Conservation (phyloP, 2,888 invertebrate species). For the Steinernema carpocapsae region DNA sequence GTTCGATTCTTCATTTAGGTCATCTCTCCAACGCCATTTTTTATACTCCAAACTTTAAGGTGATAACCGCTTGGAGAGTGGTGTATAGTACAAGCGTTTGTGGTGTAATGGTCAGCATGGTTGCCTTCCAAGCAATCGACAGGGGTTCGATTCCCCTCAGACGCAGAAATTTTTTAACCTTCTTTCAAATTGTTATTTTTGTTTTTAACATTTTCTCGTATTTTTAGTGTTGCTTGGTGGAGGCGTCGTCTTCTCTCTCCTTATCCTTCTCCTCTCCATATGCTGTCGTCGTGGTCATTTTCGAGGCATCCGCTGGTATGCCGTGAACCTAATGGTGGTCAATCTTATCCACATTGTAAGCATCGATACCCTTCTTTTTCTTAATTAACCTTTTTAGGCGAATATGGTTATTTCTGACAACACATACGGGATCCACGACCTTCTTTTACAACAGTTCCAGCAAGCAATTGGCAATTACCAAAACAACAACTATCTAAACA, state of each 20-base stretch:
- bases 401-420: slow-evolving; percentile 12
- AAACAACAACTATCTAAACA: neutral
- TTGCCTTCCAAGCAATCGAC: too few species aligned
- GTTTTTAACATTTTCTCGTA: neutral
- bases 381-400: neutral
- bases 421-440: neutral
- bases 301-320: slow-evolving; percentile 16
- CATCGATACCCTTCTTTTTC: neutral
- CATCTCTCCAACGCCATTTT: too few species aligned
- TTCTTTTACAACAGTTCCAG: neutral
- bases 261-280: slow-evolving; percentile 1
- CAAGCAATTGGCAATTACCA: neutral
- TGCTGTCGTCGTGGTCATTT: slow-evolving; percentile 13
- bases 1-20: too few species aligned
- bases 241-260: neutral
- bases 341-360: slow-evolving; percentile 21
- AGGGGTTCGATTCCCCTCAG: too few species aligned
- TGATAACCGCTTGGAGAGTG: neutral
- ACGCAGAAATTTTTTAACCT: too few species aligned
- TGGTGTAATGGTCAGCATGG: too few species aligned
- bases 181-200: neutral
- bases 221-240: neutral
- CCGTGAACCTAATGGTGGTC: slow-evolving; percentile 20
- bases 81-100: neutral
- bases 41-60: too few species aligned